Conservation (phyloP, 2,113 vertebrate genomes). For the Cinclus cinclus region DNA sequence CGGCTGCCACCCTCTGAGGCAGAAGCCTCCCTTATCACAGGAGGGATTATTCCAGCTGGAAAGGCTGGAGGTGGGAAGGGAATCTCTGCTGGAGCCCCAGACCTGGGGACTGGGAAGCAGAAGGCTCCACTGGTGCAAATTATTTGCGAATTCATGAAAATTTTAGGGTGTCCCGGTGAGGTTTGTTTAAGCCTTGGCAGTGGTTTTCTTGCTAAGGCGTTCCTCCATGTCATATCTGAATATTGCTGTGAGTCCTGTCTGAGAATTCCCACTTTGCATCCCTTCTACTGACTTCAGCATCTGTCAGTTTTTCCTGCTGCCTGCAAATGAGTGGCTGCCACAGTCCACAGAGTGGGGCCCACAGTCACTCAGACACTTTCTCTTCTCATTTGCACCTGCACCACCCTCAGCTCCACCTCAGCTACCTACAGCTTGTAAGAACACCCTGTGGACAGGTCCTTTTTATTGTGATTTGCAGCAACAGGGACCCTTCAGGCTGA, state of each 20-base stretch:
- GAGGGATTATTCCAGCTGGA: neutral
- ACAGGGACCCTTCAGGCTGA: neutral
- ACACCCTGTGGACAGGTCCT: neutral
- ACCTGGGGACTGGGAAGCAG: neutral
- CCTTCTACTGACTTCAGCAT: neutral
- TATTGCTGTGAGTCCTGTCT: neutral
- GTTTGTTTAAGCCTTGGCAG: constrained; percentile 28
- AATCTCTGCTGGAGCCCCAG: neutral
- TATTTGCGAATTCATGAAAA: neutral
- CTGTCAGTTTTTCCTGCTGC: constrained; percentile 26
- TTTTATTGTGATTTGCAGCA: neutral
- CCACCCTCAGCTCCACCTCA: neutral
- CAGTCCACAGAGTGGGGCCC: neutral
- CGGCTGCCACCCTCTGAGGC: neutral
- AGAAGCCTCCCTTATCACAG: neutral
- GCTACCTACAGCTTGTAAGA: neutral
- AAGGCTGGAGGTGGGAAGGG: neutral
- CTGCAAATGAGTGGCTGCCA: neutral
- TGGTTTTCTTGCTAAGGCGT: neutral
- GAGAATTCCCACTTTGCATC: neutral
- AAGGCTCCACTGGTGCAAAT: neutral
- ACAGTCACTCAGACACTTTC: neutral
- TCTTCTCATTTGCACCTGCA: neutral
- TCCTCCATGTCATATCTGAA: neutral
- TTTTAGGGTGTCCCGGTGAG: neutral